Percentiles rank a stretch among this genome's conserved stretches.
Conservation (phyloP, 2,113 vertebrate species). For the Sminthopsis crassicaudata region DNA sequence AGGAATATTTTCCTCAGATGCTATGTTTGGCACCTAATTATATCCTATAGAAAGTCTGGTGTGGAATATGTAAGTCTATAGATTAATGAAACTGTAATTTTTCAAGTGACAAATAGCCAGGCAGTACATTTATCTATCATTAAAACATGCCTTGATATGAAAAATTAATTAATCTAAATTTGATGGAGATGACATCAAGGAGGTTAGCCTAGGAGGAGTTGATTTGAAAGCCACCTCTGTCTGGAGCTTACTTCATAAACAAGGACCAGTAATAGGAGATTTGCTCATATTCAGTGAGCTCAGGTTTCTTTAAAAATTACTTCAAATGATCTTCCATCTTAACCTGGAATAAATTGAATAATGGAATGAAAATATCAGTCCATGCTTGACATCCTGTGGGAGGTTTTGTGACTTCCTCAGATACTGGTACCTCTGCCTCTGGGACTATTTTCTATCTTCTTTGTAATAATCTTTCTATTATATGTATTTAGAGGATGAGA, state of each 20-base stretch:
- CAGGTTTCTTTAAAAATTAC: not conserved
- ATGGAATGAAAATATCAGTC: not conserved
- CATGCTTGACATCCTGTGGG: not conserved
- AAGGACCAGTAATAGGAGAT: not conserved
- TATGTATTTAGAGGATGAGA: not conserved
- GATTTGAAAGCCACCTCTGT: not conserved
- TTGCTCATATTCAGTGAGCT: not conserved
- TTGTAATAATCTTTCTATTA: not conserved
- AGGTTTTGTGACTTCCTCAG: not conserved
- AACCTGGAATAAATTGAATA: not conserved
- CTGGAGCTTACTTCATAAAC: not conserved
- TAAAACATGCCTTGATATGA: slow-evolving; percentile 42
- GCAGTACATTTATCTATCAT: slow-evolving; percentile 1
- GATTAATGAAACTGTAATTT: slow-evolving; percentile 51
- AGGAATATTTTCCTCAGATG: slow-evolving; percentile 33
- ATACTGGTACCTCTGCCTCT: not conserved
- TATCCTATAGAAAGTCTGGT: slow-evolving; percentile 28
- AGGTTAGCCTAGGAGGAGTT: not conserved
- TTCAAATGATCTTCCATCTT: not conserved
- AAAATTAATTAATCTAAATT: slow-evolving; percentile 42
- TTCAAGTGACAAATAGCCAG: slow-evolving; percentile 38
- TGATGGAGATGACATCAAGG: slow-evolving; percentile 18
- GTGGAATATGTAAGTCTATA: not conserved
- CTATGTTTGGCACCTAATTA: slow-evolving; percentile 48
- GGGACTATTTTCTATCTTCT: not conserved